Percentiles rank a stretch among this genome's conserved stretches.
Conservation (phyloP, 2,797 vertebrate species). For the Hippocampus kuda region DNA sequence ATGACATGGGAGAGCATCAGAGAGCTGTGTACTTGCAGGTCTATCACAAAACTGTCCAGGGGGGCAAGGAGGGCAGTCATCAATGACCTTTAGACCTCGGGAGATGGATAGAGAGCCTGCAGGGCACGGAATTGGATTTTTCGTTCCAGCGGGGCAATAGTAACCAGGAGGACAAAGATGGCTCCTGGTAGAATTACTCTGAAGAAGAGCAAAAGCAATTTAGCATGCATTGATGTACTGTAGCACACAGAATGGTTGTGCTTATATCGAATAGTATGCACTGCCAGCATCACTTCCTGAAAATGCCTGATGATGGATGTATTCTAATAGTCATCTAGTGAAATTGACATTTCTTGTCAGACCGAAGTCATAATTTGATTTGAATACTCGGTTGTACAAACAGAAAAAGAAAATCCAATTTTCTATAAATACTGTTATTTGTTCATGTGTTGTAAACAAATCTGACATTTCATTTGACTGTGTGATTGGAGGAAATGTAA, state of each 20-base stretch:
- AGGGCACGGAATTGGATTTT: constrained; percentile 74
- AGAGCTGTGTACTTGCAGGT: constrained; percentile 61
- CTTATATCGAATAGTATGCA: background rate
- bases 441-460: constrained; percentile 1
- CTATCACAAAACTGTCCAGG: constrained; percentile 73
- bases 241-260: background rate
- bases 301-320: background rate
- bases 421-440: background rate
- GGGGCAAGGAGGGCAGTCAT: constrained; percentile 76
- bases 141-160: constrained; percentile 76
- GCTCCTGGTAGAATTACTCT: constrained; percentile 70
- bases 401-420: background rate
- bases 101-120: constrained; percentile 71
- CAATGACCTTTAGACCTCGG: constrained; percentile 60
- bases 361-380: background rate
- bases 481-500: background rate
- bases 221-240: background rate
- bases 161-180: constrained; percentile 76
- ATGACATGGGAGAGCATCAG: constrained; percentile 65
- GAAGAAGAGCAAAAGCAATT: constrained; percentile 7
- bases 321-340: background rate
- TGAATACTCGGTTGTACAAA: background rate
- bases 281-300: background rate
- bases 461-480: background rate
- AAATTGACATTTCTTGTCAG: constrained; percentile 4